Percentiles rank a stretch among this genome's conserved stretches.
Evolutionary conservation across 2,113 vertebrate genomes (phyloP).

Genomic region (Corvus hawaiiensis): DNA sequence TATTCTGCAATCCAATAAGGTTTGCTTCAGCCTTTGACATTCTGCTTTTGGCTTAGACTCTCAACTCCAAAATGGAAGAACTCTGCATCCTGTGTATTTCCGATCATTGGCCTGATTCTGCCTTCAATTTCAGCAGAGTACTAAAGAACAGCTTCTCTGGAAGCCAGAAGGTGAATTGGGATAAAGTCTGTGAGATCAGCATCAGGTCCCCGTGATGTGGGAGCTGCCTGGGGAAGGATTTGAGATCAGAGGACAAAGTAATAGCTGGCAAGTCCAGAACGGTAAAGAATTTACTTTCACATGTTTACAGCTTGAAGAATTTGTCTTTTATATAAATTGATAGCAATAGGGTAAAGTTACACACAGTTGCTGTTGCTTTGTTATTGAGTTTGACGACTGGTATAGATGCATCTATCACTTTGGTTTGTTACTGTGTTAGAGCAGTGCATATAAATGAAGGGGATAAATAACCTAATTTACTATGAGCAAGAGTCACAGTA

Average conservation of each 20-base stretch:
- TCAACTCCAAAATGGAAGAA: background rate
- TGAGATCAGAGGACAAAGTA: conserved; percentile 12
- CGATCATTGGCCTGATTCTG: background rate
- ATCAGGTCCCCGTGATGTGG: background rate
- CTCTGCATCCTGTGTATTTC: background rate
- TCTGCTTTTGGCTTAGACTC: conserved; percentile 3
- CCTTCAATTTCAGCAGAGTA: background rate
- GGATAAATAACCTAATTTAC: conserved; percentile 58
- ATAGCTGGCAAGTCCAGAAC: background rate
- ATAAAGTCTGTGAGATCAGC: background rate
- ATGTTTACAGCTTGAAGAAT: background rate
- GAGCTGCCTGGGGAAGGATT: background rate
- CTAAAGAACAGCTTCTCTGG: background rate
- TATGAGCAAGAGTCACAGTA: background rate
- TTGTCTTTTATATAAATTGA: conserved; percentile 43
- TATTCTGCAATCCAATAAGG: background rate
- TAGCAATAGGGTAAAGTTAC: conserved; percentile 6
- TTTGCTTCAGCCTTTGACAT: conserved; percentile 28
- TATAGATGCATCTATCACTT: conserved; percentile 32
- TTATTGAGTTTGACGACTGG: conserved; percentile 6
- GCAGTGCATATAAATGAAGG: conserved; percentile 30
- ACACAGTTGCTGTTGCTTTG: conserved; percentile 7
- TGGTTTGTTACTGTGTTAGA: conserved; percentile 17
- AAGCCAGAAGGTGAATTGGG: background rate
- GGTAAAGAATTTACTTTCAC: background rate